Evolutionary conservation across 92 coral and sea anemone species (phyloP), one percentile per base, ranked within the genome.

Genomic region (Siderastrea siderea): DNA sequence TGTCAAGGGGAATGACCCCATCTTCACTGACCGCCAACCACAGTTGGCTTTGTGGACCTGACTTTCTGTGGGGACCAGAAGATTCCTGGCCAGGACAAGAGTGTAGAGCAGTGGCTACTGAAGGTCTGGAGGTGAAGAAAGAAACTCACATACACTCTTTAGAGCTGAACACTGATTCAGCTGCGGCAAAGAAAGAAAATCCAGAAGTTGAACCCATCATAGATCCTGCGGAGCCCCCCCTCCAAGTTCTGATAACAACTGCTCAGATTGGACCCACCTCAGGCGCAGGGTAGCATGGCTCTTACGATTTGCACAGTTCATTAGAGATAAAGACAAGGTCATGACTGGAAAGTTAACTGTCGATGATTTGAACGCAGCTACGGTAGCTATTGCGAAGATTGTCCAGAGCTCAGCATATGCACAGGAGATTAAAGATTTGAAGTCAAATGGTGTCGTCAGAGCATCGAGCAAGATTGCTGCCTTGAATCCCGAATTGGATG

Each of bases 251-350:
- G 47, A 61, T 88, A 11, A 79, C 77, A 77, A 67, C 62, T 93
- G 93, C 86, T 93, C 95, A 10, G 89, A 89, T 58, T 93, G 95
- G 95, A 85, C 89, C 74, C 74, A 63, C 52, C 91, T 89, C 45
- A 58, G 79, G 58, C 80, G 91, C 50, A 86, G 66, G 61, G 67
- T 93, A 58, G 95, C 93, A 5, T 93, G 93, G 95, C 86, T 93
- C 62, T n/a, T 69, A 62, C 74, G 89, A 12, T 93, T 86, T 62
- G 80, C 48, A 8, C 87, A 80, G 70, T 90, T 80, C 69, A 73
- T 93, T 47, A 58, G 50, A 7, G 80, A 86, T 69, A 59, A 68
- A 55, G 68, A 58, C 16, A 66, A 61, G 60, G 85, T 73, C 46
- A 26, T 61, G 49, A 84, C 71, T 47, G 88, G 88, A 57, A 47